Evolutionary conservation across 2,797 vertebrate genomes (phyloP).

Genomic region (Leptoclinus maculatus): DNA sequence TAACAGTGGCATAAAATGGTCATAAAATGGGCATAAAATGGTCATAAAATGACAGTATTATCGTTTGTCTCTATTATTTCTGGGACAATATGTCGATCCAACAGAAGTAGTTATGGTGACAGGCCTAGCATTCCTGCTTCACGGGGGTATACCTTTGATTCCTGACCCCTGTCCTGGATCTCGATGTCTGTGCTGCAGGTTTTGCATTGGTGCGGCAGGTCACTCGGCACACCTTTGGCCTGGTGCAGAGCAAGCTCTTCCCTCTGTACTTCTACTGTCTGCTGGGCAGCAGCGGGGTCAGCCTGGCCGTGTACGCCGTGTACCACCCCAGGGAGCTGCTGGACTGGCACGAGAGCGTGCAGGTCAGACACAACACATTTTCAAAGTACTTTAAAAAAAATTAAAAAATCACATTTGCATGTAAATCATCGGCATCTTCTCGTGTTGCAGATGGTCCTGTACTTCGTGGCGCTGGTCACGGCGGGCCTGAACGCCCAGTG

Average conservation of each 20-base stretch:
- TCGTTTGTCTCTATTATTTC: background rate
- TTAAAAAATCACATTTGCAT: background rate
- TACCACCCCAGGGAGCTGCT: slow-evolving; percentile 86
- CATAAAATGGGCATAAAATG: too few species aligned
- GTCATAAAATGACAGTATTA: background rate
- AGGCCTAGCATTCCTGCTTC: background rate
- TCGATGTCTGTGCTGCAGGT: slow-evolving; percentile 73
- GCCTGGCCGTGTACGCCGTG: slow-evolving; percentile 83
- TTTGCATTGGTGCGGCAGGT: slow-evolving; percentile 85
- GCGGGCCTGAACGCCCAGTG: slow-evolving; percentile 85
- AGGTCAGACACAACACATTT: slow-evolving; percentile 76
- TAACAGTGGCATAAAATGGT: background rate
- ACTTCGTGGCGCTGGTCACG: slow-evolving; percentile 81
- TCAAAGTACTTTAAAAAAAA: background rate
- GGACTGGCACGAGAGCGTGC: slow-evolving; percentile 83
- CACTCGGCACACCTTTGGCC: slow-evolving; percentile 87
- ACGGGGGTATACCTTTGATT: background rate
- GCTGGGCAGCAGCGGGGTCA: slow-evolving; percentile 82
- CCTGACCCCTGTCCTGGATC: background rate
- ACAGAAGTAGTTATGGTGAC: background rate
- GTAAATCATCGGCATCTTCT: background rate
- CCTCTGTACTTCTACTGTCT: slow-evolving; percentile 88
- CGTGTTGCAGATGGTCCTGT: slow-evolving; percentile 83
- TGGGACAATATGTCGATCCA: background rate
- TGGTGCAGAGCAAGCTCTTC: slow-evolving; percentile 92